Conservation (phyloP, 2,797 vertebrate species). For the Coregonus ussuriensis region DNA sequence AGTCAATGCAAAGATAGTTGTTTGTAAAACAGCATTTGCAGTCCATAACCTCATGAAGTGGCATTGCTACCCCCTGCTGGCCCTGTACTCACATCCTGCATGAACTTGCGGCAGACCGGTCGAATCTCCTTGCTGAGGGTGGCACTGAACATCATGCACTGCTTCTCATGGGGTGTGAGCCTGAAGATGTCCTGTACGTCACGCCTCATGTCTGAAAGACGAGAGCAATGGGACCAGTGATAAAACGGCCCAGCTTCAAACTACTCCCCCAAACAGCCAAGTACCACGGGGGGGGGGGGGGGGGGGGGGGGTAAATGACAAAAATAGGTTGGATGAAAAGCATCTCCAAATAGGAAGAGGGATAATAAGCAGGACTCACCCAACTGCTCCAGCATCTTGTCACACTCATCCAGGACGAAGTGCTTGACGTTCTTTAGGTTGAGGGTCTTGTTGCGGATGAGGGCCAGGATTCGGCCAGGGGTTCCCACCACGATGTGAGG, state of each 20-base stretch:
- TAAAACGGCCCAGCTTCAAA: neutral
- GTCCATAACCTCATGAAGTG: neutral
- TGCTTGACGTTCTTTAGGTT: slow-evolving; percentile 86
- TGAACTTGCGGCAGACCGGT: slow-evolving; percentile 89
- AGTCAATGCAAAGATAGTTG: neutral
- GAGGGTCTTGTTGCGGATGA: slow-evolving; percentile 80
- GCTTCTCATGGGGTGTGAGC: slow-evolving; percentile 87
- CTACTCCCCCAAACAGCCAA: neutral
- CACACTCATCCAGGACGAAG: slow-evolving; percentile 88
- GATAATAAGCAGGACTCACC: slow-evolving; percentile 64
- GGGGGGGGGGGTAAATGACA: slow-evolving; percentile 24
- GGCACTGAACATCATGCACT: slow-evolving; percentile 93
- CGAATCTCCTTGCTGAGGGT: slow-evolving; percentile 89
- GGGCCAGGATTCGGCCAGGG: slow-evolving; percentile 83
- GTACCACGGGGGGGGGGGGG: too few species aligned
- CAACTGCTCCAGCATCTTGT: slow-evolving; percentile 90
- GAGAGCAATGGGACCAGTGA: neutral
- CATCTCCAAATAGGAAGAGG: neutral
- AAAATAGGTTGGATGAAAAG: slow-evolving; percentile 83
- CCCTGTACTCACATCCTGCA: slow-evolving; percentile 85
- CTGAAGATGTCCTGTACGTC: slow-evolving; percentile 90
- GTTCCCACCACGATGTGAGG: slow-evolving; percentile 89
- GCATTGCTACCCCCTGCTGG: neutral
- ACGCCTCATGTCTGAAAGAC: slow-evolving; percentile 80
- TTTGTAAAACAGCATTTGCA: neutral